Base-by-base conservation (phyloP, 1,140 invertebrate species). In the Tetramorium alpestre region DNA sequence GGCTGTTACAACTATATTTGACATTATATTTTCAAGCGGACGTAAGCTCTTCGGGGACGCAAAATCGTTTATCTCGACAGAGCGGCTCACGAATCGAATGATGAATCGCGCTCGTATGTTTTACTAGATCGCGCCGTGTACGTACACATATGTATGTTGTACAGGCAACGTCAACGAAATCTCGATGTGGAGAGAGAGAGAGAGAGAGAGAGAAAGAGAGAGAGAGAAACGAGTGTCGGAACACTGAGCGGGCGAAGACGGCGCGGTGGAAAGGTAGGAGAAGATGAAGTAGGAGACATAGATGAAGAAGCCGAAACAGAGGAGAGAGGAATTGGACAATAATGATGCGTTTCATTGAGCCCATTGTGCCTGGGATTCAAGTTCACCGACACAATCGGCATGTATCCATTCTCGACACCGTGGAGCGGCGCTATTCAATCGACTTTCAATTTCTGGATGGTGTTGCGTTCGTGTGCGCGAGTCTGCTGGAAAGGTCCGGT, bases 341-440 rank as follows among this genome's bases (percentile, higher is more conserved):
- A 91, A 93, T 92, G 91, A 92, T 67, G 92, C 90, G 89, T 92
- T 93, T 89, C 92, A 92, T 92, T 91, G 90, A 90, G 62, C 89
- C 92, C 85, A 93, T 93, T 93, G 92, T 92, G 49, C 33, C 10
- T 49, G 67, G 81, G 86, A 92, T 93, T 90, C 91, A 91, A 92
- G 92, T 93, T 93, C 92, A 92, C 91, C 91, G 88, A 90, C 85
- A 89, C 90, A 86, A 92, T 92, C 76, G 85, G 76, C 65, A 76
- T 88, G 86, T 91, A 92, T 92, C 87, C 85, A 89, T 92, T 86
- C 56, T 86, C 41, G 72, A 64, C 81, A 88, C 76, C 64, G 54
- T 73, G 58, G 65, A 51, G 47, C 54, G 81, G 51, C 70, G 86
- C 86, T 77, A 90, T 92, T 92, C 90, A 92, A 90, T 92, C 89